These are phyloP conservation scores for Tiaroga cobitis DNA, from an alignment of 2,797 vertebrate species.

Conservation along the genomic window DNA sequence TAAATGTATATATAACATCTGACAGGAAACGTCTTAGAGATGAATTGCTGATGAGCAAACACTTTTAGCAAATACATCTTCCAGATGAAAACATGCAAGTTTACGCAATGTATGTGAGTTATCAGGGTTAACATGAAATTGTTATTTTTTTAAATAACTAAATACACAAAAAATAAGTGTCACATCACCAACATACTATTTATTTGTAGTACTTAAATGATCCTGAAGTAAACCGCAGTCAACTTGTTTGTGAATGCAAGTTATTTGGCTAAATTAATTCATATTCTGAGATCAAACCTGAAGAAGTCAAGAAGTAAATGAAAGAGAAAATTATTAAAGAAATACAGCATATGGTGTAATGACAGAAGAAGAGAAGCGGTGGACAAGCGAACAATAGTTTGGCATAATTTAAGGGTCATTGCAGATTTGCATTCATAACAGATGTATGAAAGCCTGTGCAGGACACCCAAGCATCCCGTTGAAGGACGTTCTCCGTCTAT, in stretches of 20 bases:
- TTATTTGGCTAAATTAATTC: not conserved
- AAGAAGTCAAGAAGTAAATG: slow-evolving; percentile 16
- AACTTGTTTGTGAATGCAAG: not conserved
- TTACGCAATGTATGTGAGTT: too few species aligned
- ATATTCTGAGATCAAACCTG: not conserved
- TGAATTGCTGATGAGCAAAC: too few species aligned
- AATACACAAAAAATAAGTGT: too few species aligned
- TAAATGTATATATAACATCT: too few species aligned
- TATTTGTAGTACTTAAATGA: not conserved
- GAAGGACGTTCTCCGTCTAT: slow-evolving; percentile 56
- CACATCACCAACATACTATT: not conserved
- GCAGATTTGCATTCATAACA: slow-evolving; percentile 35
- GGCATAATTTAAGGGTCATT: slow-evolving; percentile 37
- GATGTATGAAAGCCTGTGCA: slow-evolving; percentile 36
- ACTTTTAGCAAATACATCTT: too few species aligned
- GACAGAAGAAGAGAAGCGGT: slow-evolving; percentile 12
- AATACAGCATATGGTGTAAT: slow-evolving; percentile 36
- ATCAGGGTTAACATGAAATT: too few species aligned
- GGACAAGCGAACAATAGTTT: slow-evolving; percentile 33
- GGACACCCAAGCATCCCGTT: slow-evolving; percentile 41
- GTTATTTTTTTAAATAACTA: too few species aligned
- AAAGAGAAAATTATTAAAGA: slow-evolving; percentile 21
- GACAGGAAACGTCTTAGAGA: too few species aligned
- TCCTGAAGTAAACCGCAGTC: not conserved
- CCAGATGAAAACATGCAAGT: too few species aligned